Evolutionary conservation across 2,113 vertebrate species (phyloP).

Genomic region (Gymnocephalus cernua): DNA sequence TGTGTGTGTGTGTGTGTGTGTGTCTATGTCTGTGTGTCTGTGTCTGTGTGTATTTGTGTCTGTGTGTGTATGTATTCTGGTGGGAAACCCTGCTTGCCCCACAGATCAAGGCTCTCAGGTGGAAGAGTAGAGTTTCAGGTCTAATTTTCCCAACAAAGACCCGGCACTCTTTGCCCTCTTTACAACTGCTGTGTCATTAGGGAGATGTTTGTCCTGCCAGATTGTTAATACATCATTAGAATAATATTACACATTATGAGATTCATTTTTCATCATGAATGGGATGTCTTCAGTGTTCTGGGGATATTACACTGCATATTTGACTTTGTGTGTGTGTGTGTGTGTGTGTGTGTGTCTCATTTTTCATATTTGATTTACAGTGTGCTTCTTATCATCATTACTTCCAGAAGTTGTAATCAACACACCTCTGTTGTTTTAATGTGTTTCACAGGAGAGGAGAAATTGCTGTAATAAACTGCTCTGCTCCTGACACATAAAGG

Average conservation of each 20-base stretch:
- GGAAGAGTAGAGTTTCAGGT: constrained; percentile 68
- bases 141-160: constrained; percentile 42
- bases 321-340: background rate
- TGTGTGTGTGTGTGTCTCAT: background rate
- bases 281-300: constrained; percentile 23
- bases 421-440: constrained; percentile 9
- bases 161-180: constrained; percentile 25
- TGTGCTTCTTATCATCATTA: background rate
- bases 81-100: constrained; percentile 61
- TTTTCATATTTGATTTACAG: constrained; percentile 16
- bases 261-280: constrained; percentile 44
- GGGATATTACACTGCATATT: constrained; percentile 13
- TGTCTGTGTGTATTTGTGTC: constrained; percentile 10
- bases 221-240: constrained; percentile 44
- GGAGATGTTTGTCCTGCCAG: background rate
- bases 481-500: background rate
- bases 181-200: constrained; percentile 24
- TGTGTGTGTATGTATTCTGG: constrained; percentile 50
- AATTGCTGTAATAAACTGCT: background rate
- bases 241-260: constrained; percentile 34
- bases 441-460: constrained; percentile 6
- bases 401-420: constrained; percentile 12
- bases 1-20: constrained; percentile 19
- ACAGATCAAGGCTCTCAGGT: constrained; percentile 67
- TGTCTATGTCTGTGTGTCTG: background rate